Percentiles rank a stretch among this genome's conserved stretches.
Evolutionary conservation across 1,140 invertebrate genomes (phyloP).

Genomic region (Popillia japonica): DNA sequence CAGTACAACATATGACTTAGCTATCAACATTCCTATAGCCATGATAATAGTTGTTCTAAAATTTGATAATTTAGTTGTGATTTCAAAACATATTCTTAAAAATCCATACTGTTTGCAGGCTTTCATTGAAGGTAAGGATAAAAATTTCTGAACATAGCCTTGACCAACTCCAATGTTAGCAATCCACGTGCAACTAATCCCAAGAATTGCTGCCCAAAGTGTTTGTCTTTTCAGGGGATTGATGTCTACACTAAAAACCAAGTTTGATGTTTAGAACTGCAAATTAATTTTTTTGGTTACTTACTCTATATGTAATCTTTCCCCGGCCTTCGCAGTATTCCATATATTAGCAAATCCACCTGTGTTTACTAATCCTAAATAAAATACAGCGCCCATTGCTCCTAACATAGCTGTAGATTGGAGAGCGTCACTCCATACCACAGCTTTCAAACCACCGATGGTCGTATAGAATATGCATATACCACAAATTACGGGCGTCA

Average conservation of each 20-base stretch:
- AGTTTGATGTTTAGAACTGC: background rate
- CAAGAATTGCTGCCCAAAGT: conserved; percentile 34
- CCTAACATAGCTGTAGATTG: conserved; percentile 74
- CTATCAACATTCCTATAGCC: conserved; percentile 59
- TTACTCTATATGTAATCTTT: conserved; percentile 59
- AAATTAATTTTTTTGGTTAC: too few relatives aligned
- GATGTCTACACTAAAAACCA: conserved; percentile 6
- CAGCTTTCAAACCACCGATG: conserved; percentile 78
- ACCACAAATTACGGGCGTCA: conserved; percentile 73
- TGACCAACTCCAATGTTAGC: conserved; percentile 66
- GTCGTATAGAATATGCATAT: conserved; percentile 83
- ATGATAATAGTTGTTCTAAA: conserved; percentile 56
- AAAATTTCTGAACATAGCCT: conserved; percentile 68
- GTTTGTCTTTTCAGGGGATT: conserved; percentile 24
- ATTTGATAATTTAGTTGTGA: conserved; percentile 33
- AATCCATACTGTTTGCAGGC: conserved; percentile 61
- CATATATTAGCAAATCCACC: conserved; percentile 69
- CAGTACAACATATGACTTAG: conserved; percentile 55
- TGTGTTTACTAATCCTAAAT: conserved; percentile 69
- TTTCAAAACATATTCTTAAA: background rate
- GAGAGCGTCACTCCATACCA: conserved; percentile 77
- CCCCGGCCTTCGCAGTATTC: conserved; percentile 61
- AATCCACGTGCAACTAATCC: conserved; percentile 60
- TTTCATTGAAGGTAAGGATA: conserved; percentile 64
- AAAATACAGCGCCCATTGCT: conserved; percentile 70